Conservation (phyloP, 1,140 invertebrate genomes). For the Scaptomyza montana region DNA sequence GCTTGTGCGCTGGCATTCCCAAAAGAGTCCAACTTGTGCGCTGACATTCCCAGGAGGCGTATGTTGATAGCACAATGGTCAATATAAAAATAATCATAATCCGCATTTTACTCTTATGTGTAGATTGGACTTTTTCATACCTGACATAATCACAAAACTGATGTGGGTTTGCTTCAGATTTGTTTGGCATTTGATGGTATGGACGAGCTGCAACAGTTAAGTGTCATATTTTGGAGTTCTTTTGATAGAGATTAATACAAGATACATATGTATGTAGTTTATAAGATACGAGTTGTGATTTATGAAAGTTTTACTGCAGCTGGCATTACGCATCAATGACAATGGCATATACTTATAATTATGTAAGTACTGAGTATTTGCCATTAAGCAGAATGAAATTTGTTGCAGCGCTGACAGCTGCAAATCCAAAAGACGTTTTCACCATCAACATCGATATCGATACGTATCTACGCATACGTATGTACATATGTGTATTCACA, state of each 20-base stretch:
- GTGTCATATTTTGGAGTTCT: conserved; percentile 9
- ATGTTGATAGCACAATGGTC: conserved; percentile 31
- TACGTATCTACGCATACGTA: conserved; percentile 7
- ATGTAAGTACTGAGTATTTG: conserved; percentile 6
- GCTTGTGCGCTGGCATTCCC: not conserved
- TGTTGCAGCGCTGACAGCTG: conserved; percentile 69
- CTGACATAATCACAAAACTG: conserved; percentile 58
- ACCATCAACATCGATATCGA: conserved; percentile 53
- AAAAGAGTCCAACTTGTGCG: not conserved
- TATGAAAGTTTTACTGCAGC: conserved; percentile 52
- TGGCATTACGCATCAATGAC: conserved; percentile 28
- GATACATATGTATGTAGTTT: not conserved
- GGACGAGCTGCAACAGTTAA: not conserved
- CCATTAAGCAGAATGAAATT: conserved; percentile 62
- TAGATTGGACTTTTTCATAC: conserved; percentile 13
- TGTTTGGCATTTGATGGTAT: conserved; percentile 1
- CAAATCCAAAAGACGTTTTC: conserved; percentile 67
- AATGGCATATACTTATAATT: not conserved
- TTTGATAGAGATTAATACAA: conserved; percentile 54
- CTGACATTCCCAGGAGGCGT: conserved; percentile 53
- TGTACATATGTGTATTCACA: not conserved
- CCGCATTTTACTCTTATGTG: not conserved
- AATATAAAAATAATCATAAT: conserved; percentile 32
- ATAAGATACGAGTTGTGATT: conserved; percentile 54
- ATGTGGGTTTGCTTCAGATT: conserved; percentile 19